Evolutionary conservation across 2,888 invertebrate genomes (phyloP), one percentile per base, ranked within the genome.

Genomic region (Mythimna albipuncta): DNA sequence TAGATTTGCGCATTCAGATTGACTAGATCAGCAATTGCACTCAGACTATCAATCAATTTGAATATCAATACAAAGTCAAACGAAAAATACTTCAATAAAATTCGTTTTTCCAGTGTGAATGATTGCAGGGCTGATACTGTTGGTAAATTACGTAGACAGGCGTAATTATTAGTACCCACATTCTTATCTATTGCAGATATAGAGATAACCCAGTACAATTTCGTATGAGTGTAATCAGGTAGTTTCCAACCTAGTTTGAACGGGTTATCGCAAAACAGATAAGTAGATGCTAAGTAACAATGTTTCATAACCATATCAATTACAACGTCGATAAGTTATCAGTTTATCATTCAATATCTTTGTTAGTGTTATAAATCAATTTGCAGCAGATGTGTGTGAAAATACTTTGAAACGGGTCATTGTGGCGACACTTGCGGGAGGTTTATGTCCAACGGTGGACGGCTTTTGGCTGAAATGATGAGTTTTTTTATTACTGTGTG

Each of bases 251-350:
- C 84, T 82, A 85, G 79, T 86, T 82, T 79, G 79, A 85, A 86
- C 81, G 72, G 72, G 78, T 84, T 87, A 87, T 87, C 85, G 77
- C 64, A 21, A 66, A 67, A 69, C 9, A 73, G 85, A 86, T 85
- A 86, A 72, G 63, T 70, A 68, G 84, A 69, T 69, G 57, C 74
- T 74, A 75, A 84, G 81, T 84, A 85, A 85, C 85, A 87, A 85
- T 82, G 79, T 89, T 87, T 86, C 85, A 77, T 85, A 85, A 87
- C 83, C 75, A 80, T 88, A 88, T 89, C 88, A 89, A 89, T 90
- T 88, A 89, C 86, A 80, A 70, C 69, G 69, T 67, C 68, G 85
- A 88, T 87, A 83, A 66, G 62, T 63, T 82, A 79, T 81, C 77
- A 70, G 67, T 57, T 77, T 85, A 85, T 82, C 83, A 75, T 72